Conservation (phyloP, 2,797 vertebrate species). For the Alfaro cultratus region DNA sequence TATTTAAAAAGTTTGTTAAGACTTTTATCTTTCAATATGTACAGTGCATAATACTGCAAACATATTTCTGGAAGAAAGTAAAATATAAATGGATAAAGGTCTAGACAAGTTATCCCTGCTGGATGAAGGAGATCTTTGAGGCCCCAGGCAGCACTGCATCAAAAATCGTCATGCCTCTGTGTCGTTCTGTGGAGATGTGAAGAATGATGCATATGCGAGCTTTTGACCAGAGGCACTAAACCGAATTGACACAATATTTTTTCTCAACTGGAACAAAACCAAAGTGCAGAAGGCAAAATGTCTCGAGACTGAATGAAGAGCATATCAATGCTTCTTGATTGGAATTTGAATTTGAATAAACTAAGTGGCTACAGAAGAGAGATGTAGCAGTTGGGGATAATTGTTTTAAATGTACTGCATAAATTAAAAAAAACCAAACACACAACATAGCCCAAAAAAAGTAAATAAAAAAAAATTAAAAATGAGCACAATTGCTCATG, state of each 20-base stretch:
- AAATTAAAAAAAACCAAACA: neutral
- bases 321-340: too few species aligned
- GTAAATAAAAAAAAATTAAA: neutral
- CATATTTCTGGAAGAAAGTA: neutral
- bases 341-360: neutral
- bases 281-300: neutral
- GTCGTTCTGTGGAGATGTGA: neutral
- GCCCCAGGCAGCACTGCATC: neutral
- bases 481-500: neutral
- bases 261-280: neutral
- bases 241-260: neutral
- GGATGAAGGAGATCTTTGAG: neutral
- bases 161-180: neutral
- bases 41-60: neutral
- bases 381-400: neutral
- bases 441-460: neutral
- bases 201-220: neutral
- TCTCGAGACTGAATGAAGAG: neutral
- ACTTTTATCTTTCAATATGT: neutral
- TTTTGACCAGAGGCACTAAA: neutral
- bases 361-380: neutral
- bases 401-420: neutral
- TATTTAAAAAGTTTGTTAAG: neutral
- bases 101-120: neutral
- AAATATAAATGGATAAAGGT: neutral